Evolutionary conservation across 2,888 invertebrate species (phyloP).

Genomic region (Eupithecia pulchellata): DNA sequence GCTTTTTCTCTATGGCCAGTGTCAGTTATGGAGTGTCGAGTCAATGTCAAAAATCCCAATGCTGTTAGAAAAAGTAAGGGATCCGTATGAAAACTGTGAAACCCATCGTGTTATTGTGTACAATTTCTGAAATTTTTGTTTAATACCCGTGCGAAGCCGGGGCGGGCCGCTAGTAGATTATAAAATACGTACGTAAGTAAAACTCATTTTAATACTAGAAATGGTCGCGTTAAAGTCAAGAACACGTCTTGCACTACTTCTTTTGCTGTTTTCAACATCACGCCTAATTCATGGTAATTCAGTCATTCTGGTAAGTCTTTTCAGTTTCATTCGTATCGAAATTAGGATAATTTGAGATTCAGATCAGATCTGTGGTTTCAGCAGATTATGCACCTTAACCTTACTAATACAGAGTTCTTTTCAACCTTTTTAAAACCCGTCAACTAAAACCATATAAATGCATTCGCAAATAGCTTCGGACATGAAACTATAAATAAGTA

Average conservation of each 20-base stretch:
- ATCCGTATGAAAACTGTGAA: no score
- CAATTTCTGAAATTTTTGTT: no score
- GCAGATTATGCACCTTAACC: not conserved
- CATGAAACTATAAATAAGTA: no score
- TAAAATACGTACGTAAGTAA: no score
- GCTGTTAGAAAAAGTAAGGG: no score
- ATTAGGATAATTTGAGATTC: not conserved
- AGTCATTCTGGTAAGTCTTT: not conserved
- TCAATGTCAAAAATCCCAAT: no score
- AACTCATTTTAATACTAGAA: not conserved
- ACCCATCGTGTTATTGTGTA: no score
- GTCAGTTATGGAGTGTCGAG: no score
- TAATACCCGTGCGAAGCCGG: no score
- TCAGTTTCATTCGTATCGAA: not conserved
- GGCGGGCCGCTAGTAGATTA: no score
- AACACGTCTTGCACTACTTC: not conserved
- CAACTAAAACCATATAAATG: slow-evolving; percentile 5
- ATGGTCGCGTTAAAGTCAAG: not conserved
- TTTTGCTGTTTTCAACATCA: no score
- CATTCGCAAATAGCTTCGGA: slow-evolving; percentile 35
- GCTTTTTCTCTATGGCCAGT: no score
- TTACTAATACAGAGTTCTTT: not conserved
- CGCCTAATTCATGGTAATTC: not conserved
- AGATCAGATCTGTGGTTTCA: not conserved
- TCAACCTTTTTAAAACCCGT: slow-evolving; percentile 4